These are phyloP conservation scores for Lanius collurio DNA, from an alignment of 2,113 vertebrate species.

Conservation along the genomic window DNA sequence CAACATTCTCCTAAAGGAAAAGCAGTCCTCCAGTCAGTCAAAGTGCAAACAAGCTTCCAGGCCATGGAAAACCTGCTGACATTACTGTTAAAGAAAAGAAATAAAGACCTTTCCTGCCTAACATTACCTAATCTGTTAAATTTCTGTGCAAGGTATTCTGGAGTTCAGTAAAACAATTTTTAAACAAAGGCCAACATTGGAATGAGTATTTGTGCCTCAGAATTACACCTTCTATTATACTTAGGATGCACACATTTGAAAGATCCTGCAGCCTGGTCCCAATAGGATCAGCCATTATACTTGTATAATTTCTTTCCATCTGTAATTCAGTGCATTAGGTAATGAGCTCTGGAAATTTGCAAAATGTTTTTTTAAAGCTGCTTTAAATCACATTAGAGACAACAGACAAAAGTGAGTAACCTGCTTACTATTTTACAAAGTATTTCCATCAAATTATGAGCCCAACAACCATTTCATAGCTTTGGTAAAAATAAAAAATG, in stretches of 20 bases:
- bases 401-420: neutral
- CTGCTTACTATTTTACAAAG: conserved; percentile 29
- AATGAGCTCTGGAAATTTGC: conserved; percentile 31
- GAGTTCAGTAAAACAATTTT: neutral
- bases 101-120: neutral
- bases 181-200: neutral
- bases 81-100: neutral
- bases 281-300: conserved; percentile 6
- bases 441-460: conserved; percentile 32
- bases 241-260: neutral
- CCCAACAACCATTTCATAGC: conserved; percentile 7
- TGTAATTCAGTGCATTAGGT: conserved; percentile 35
- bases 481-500: neutral
- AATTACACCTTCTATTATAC: neutral
- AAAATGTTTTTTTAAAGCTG: conserved; percentile 14
- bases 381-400: conserved; percentile 38
- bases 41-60: neutral
- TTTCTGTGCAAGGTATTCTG: neutral
- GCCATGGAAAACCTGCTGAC: neutral
- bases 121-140: neutral
- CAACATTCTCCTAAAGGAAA: neutral
- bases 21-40: neutral
- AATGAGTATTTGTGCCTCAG: neutral
- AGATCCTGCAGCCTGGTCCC: neutral
- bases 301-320: neutral